Base-by-base conservation (phyloP, 2,888 invertebrate genomes). In the Ectemnius continuus region DNA sequence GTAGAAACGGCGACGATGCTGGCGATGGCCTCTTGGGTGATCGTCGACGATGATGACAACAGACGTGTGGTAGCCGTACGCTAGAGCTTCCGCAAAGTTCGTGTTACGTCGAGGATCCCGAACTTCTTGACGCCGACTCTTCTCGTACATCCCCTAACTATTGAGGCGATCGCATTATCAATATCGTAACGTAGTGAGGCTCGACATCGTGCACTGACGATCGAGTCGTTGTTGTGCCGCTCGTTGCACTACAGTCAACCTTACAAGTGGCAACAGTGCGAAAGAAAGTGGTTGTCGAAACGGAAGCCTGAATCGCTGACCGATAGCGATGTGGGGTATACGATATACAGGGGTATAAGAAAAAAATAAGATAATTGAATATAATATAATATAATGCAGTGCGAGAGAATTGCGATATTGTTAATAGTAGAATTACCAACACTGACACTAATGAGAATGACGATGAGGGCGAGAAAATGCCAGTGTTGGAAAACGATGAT, bases 371-470 rank as follows among this genome's bases (percentile, higher is more conserved):
- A 26, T 6, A 5, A 46, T 66, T 45, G 20, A 28, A 28, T 56
- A n/a, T 48, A n/a, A 13, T 57, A 66, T 62, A 36, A 66, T 14
- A n/a, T 58, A 61, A 60, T 59, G 62, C 62, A 68, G 46, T 23
- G 64, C 47, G 61, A 68, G 61, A 46, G 48, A 66, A 63, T 56
- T 45, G 56, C 8, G 20, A 59, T 62, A 61, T 5, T 67, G 70
- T 11, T 47, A 78, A 52, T 67, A 67, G 46, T 23, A 36, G 20
- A 71, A 77, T 61, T 18, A 67, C 28, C 58, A 52, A 11, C n/a
- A 63, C 8, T 48, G 62, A 36, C 46, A 26, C 14, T 16, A 60
- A 23, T 48, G 36, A 28, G 16, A 59, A 61, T 47, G 70, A 48
- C 62, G 67, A 64, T 79, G 52, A 16, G n/a, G 16, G 16, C 16